A percentile compares a stretch with the other conserved stretches of the same genome.
Evolutionary conservation across 2,113 vertebrate species (phyloP).

Genomic region (Talpa occidentalis): DNA sequence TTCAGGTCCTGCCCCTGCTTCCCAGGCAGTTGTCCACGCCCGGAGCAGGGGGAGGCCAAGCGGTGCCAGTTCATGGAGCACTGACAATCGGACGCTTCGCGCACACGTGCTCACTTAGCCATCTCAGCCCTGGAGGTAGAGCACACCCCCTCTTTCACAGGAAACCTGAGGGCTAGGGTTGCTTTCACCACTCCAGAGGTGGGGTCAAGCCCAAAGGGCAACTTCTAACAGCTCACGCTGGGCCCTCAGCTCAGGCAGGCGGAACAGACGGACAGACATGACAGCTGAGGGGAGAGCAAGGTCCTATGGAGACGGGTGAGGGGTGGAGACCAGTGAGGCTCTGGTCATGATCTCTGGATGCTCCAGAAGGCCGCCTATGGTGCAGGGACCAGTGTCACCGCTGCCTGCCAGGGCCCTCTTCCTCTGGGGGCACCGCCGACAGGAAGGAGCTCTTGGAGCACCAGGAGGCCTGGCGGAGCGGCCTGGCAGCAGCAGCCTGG

Average conservation of each 20-base stretch:
- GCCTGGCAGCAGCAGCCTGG: no score
- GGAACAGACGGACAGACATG: neutral
- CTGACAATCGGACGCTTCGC: no score
- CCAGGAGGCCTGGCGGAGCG: no score
- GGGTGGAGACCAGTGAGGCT: no score
- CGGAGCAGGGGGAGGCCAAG: neutral
- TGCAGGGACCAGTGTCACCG: neutral
- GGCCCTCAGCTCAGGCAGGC: neutral
- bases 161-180: neutral
- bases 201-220: neutral
- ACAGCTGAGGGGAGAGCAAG: neutral
- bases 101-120: neutral
- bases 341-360: no score
- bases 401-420: no score
- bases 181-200: neutral
- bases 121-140: neutral
- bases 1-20: neutral
- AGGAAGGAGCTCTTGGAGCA: neutral
- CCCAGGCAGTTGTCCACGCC: neutral
- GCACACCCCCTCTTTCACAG: neutral
- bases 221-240: neutral
- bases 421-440: neutral
- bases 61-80: no score
- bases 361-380: neutral
- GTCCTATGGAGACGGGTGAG: no score